A percentile compares a stretch with the other conserved stretches of the same genome.
These are phyloP conservation scores for Pollenia griseotomentosa DNA, from an alignment of 2,888 invertebrate species.

Conservation along the genomic window DNA sequence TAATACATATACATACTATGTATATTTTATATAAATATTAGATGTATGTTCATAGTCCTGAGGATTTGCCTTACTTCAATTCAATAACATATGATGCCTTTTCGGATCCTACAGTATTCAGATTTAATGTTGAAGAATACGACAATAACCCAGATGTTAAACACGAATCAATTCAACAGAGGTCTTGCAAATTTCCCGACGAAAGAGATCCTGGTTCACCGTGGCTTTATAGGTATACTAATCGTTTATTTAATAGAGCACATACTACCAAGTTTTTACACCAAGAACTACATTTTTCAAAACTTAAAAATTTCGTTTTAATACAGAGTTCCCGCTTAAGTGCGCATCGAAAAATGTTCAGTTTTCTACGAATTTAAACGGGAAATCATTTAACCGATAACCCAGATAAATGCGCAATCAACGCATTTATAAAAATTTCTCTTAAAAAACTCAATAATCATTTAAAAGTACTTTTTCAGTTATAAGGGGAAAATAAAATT, in stretches of 20 bases:
- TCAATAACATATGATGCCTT: constrained; percentile 74
- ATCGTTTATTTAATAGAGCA: background rate
- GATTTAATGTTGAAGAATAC: constrained; percentile 79
- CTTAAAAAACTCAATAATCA: no score
- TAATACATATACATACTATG: background rate
- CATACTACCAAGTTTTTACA: background rate
- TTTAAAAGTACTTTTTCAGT: no score
- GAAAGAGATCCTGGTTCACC: constrained; percentile 74
- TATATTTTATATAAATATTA: constrained; percentile 56
- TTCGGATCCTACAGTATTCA: constrained; percentile 73
- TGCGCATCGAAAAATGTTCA: no score
- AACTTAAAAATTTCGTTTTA: no score
- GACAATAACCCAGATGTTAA: constrained; percentile 77
- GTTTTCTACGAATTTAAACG: no score
- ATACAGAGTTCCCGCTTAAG: no score
- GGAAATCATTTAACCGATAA: no score
- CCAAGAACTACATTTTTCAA: no score
- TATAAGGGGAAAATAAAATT: no score
- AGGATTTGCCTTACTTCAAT: constrained; percentile 80
- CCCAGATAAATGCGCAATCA: no score
- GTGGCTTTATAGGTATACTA: constrained; percentile 72
- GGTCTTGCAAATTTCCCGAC: constrained; percentile 79
- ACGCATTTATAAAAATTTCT: no score
- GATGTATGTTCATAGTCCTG: constrained; percentile 81
- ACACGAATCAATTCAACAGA: constrained; percentile 75